These are phyloP conservation scores for Phalera bucephala DNA, from an alignment of 2,888 invertebrate species.

Conservation along the genomic window DNA sequence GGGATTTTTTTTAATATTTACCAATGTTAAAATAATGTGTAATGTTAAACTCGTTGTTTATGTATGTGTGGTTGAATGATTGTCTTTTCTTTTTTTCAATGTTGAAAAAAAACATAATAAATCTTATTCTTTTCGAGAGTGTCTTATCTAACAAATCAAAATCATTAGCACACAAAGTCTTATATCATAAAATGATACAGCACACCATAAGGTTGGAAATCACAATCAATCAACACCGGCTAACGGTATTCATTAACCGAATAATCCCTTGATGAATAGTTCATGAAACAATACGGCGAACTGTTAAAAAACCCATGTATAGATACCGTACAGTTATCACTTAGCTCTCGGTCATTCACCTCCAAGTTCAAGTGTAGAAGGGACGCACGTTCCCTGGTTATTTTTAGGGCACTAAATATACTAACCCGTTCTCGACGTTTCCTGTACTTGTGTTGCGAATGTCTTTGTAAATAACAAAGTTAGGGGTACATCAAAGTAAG, in stretches of 20 bases:
- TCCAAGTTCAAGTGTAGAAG: slow-evolving; percentile 77
- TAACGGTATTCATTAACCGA: background rate
- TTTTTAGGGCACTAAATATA: slow-evolving; percentile 76
- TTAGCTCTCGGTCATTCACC: slow-evolving; percentile 58
- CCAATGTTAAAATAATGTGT: too few species aligned
- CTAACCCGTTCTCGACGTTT: slow-evolving; percentile 50
- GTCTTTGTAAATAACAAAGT: slow-evolving; percentile 26
- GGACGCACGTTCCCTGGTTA: slow-evolving; percentile 57
- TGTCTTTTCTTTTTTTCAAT: too few species aligned
- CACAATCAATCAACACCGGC: slow-evolving; percentile 8
- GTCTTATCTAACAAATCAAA: too few species aligned
- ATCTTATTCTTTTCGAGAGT: too few species aligned
- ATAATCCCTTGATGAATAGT: slow-evolving; percentile 19
- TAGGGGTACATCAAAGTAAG: too few species aligned
- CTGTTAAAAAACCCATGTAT: slow-evolving; percentile 21
- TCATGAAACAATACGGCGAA: slow-evolving; percentile 19
- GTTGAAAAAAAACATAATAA: too few species aligned
- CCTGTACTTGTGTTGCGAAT: slow-evolving; percentile 49
- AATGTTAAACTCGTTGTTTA: too few species aligned
- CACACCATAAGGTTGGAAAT: too few species aligned
- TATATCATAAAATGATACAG: too few species aligned
- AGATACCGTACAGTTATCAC: slow-evolving; percentile 50
- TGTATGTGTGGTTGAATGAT: too few species aligned
- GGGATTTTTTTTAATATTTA: too few species aligned
- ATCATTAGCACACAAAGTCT: too few species aligned